Base-by-base conservation (phyloP, 1,140 invertebrate genomes). In the Samia ricini region DNA sequence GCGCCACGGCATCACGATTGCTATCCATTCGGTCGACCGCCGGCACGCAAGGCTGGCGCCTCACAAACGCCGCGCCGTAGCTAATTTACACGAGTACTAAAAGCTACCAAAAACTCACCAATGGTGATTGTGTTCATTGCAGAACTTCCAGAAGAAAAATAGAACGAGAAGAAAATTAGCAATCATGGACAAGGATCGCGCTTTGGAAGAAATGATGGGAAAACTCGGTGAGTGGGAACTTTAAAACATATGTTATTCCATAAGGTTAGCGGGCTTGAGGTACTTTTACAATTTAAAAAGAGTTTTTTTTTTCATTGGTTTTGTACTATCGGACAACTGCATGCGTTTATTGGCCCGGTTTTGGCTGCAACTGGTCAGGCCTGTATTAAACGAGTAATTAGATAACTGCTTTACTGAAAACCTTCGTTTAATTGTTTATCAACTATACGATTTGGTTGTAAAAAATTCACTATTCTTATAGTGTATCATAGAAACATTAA, bases 151-250 rank as follows among this genome's bases (percentile, higher is more conserved):
- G 56, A 64, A 73, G 52, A 60, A 36, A 42, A 69, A 61, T 29
- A 61, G 42, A 64, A 66, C 48, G 24, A 60, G 18, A 50, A 33
- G 48, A 19, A 62, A 57, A 22, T 54, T 59, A 63, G 4, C 23
- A 64, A 83, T 55, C 60, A 93, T 93, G 91, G 93, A 92, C 70
- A 92, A 93, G 60, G 94, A 94, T 81, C 91, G 87, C 61, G 93
- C 94, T 23, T 74, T 94, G 18, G 94, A 94, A 69, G 93, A 94
- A 62, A 91, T 94, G 66, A 94, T 94, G 93, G 91, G 91, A 15
- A 93, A 94, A 74, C 77, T 94, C 62, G 92, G 92, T 93, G 68
- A 92, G 92, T 89, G 23, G 2, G 23, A 12, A 15, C 21, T 50
- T 52, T 15, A 54, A 55, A 59, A 51, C 83, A 83, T 85, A 83